These are phyloP conservation scores for Drosophila kuntzei DNA, from an alignment of 2,888 invertebrate genomes.

Conservation along the genomic window DNA sequence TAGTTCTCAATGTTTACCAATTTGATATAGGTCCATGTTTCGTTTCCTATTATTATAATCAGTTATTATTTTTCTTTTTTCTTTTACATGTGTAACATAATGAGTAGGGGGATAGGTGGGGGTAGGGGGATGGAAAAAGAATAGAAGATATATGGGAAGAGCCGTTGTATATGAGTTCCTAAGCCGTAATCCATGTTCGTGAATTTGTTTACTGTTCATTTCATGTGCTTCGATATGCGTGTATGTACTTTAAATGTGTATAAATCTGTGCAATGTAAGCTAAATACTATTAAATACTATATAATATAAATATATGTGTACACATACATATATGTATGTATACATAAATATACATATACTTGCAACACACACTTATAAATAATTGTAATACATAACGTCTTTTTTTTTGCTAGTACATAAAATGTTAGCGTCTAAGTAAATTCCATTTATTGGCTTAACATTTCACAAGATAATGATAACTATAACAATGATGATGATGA, in stretches of 20 bases:
- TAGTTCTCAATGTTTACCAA: conserved; percentile 52
- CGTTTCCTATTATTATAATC: not conserved
- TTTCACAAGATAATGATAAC: conserved; percentile 21
- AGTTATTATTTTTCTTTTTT: not conserved
- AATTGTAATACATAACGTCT: conserved; percentile 51
- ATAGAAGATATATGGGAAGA: conserved; percentile 42
- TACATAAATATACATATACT: conserved; percentile 10
- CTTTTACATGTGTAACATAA: conserved; percentile 42
- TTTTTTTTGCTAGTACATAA: conserved; percentile 71
- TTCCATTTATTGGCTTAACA: conserved; percentile 38
- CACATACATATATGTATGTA: not conserved
- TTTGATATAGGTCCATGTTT: conserved; percentile 7
- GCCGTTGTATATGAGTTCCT: conserved; percentile 80
- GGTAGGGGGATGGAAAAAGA: not conserved
- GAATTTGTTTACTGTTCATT: conserved; percentile 79
- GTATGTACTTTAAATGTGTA: conserved; percentile 76
- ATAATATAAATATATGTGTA: conserved; percentile 35
- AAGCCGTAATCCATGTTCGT: conserved; percentile 79
- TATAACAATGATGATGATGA: conserved; percentile 9
- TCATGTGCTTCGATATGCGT: conserved; percentile 78
- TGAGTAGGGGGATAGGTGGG: conserved; percentile 7
- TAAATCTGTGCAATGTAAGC: conserved; percentile 76
- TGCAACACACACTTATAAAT: conserved; percentile 51
- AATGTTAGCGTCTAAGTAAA: conserved; percentile 47
- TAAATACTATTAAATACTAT: conserved; percentile 54